Evolutionary conservation across 2,113 vertebrate species (phyloP).

Genomic region (Stigmatopora argus): DNA sequence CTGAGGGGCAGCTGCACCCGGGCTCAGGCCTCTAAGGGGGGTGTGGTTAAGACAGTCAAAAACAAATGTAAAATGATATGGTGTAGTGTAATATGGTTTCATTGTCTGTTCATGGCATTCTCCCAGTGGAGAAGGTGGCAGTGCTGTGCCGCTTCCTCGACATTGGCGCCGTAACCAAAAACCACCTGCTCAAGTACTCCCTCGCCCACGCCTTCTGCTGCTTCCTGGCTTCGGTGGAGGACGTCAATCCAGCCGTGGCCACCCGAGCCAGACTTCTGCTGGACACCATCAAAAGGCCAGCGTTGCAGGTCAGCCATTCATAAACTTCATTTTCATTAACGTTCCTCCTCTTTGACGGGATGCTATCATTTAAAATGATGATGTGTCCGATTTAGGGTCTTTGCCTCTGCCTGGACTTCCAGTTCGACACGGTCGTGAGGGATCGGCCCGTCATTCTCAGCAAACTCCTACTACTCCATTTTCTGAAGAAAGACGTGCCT

Average conservation of each 20-base stretch:
- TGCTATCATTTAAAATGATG: no score
- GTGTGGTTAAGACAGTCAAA: no score
- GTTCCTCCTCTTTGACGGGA: no score
- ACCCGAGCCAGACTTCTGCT: constrained; percentile 90
- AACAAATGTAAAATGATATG: no score
- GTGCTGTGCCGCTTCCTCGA: constrained; percentile 96
- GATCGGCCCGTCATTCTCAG: constrained; percentile 94
- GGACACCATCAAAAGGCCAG: constrained; percentile 91
- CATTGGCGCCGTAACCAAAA: constrained; percentile 95
- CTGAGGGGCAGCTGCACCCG: no score
- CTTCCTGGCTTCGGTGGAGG: constrained; percentile 92
- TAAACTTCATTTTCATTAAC: not conserved
- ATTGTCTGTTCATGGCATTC: not conserved
- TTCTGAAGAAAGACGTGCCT: constrained; percentile 90
- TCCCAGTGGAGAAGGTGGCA: constrained; percentile 90
- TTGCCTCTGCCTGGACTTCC: constrained; percentile 96
- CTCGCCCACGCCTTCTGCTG: constrained; percentile 97
- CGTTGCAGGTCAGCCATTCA: constrained; percentile 78
- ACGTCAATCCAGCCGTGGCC: constrained; percentile 96
- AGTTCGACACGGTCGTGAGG: constrained; percentile 96
- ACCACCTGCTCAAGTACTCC: constrained; percentile 93
- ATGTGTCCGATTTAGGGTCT: constrained; percentile 73
- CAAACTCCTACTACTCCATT: constrained; percentile 93
- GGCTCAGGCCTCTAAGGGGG: no score
- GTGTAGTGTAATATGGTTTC: not conserved